Conservation (phyloP, 1,140 invertebrate genomes). For the Pectinophora gossypiella region DNA sequence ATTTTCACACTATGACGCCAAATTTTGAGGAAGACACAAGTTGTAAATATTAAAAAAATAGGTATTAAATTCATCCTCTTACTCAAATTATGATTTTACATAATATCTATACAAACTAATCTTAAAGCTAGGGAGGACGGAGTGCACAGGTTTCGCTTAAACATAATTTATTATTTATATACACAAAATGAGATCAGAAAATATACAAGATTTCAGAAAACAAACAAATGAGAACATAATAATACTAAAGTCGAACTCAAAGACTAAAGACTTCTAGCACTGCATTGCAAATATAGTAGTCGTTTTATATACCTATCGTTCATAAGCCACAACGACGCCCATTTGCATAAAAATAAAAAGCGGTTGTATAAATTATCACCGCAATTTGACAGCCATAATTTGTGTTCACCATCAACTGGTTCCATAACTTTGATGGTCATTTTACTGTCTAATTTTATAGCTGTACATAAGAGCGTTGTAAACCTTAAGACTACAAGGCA, state of each 20-base stretch:
- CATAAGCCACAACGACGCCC: not conserved
- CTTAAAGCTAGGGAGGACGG: slow-evolving; percentile 30
- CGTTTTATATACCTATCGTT: slow-evolving; percentile 6
- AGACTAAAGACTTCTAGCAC: slow-evolving; percentile 19
- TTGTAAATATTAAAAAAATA: too few relatives aligned
- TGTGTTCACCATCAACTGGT: slow-evolving; percentile 3
- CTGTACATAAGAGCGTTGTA: slow-evolving; percentile 1
- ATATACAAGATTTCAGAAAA: slow-evolving; percentile 38
- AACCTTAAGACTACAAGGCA: slow-evolving; percentile 47
- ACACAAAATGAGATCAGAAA: slow-evolving; percentile 64
- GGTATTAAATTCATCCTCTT: too few relatives aligned
- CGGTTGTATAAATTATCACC: slow-evolving; percentile 1
- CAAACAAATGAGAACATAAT: slow-evolving; percentile 14
- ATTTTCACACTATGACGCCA: not conserved
- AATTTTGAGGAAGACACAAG: not conserved
- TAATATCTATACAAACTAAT: not conserved
- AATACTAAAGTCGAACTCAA: slow-evolving; percentile 36
- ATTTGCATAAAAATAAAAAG: slow-evolving; percentile 4
- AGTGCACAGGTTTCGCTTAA: slow-evolving; percentile 38
- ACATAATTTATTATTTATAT: slow-evolving; percentile 53
- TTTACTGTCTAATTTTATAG: slow-evolving; percentile 4
- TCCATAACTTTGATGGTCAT: slow-evolving; percentile 3
- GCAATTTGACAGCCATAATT: not conserved
- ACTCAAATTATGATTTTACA: not conserved
- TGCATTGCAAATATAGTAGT: slow-evolving; percentile 14